Percentiles rank a stretch among this genome's conserved stretches.
These are phyloP conservation scores for Gallinago solitaria DNA, from an alignment of 2,797 vertebrate genomes.

Conservation along the genomic window DNA sequence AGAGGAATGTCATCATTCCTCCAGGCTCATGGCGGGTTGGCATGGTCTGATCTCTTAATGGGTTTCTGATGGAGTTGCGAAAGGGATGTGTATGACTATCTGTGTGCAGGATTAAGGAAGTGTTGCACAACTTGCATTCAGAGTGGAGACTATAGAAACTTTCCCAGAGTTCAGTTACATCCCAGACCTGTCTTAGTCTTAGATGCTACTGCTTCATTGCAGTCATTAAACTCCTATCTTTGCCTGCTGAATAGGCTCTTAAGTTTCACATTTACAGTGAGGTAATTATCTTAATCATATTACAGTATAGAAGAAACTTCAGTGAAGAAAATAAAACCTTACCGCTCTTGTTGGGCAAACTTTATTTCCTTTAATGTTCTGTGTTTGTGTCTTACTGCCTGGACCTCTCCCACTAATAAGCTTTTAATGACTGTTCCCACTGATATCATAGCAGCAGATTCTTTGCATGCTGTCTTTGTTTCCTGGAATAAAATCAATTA, in stretches of 20 bases:
- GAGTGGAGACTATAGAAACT: neutral
- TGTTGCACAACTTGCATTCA: neutral
- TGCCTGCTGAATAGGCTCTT: neutral
- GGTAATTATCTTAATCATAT: neutral
- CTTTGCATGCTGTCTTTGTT: conserved; percentile 36
- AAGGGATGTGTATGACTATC: neutral
- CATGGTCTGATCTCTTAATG: neutral
- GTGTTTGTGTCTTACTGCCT: conserved; percentile 28
- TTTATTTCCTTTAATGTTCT: neutral
- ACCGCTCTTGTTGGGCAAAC: neutral
- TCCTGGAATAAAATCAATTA: conserved; percentile 59
- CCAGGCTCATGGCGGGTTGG: no score
- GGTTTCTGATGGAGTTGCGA: neutral
- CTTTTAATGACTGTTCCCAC: conserved; percentile 62
- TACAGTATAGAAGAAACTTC: neutral
- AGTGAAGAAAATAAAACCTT: neutral
- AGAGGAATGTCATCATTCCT: neutral
- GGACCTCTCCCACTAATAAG: conserved; percentile 55
- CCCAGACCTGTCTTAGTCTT: neutral
- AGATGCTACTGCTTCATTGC: neutral
- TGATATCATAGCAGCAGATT: neutral
- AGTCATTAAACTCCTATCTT: neutral
- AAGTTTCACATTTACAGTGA: neutral
- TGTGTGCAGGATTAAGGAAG: neutral
- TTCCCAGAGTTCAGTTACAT: neutral